phyloP scores from a whole-genome alignment of 2,888 invertebrate genomes.

The Clistopyga incitator region DNA sequence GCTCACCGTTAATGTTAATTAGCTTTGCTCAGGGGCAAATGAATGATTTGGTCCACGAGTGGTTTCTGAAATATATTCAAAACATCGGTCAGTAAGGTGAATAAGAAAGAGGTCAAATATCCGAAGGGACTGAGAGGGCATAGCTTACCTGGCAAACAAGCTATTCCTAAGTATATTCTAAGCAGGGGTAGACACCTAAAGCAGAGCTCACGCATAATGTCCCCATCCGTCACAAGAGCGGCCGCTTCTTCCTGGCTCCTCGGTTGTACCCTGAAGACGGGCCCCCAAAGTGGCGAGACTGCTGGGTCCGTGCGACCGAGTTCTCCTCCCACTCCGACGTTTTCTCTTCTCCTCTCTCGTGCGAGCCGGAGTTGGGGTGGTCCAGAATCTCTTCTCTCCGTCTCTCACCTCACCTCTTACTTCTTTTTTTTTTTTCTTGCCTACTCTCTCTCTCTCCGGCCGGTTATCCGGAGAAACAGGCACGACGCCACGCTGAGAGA shows the following conservation, averaged over 20 bases:
- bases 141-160: constrained; percentile 46
- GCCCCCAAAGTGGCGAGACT: constrained; percentile 23
- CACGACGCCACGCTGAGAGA: constrained; percentile 79
- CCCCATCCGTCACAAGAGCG: constrained; percentile 78
- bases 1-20: too few relatives aligned
- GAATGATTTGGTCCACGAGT: neutral
- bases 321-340: constrained; percentile 49
- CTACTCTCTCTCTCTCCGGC: constrained; percentile 39
- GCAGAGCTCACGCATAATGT: constrained; percentile 76
- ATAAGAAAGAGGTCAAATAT: constrained; percentile 35
- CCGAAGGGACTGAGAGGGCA: constrained; percentile 20
- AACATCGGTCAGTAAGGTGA: constrained; percentile 12
- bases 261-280: constrained; percentile 14
- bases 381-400: constrained; percentile 66
- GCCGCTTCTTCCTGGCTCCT: constrained; percentile 66
- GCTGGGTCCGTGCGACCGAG: constrained; percentile 43
- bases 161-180: constrained; percentile 71
- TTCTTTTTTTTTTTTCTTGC: constrained; percentile 26
- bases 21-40: too few relatives aligned
- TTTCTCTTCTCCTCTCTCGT: constrained; percentile 41
- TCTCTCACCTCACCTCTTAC: constrained; percentile 19
- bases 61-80: constrained; percentile 2
- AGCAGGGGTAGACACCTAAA: constrained; percentile 76
- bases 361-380: constrained; percentile 73
- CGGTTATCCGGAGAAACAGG: constrained; percentile 60